Percentiles rank a stretch among this genome's conserved stretches.
Conservation (phyloP, 2,888 invertebrate genomes). For the Drosophila phalerata region DNA sequence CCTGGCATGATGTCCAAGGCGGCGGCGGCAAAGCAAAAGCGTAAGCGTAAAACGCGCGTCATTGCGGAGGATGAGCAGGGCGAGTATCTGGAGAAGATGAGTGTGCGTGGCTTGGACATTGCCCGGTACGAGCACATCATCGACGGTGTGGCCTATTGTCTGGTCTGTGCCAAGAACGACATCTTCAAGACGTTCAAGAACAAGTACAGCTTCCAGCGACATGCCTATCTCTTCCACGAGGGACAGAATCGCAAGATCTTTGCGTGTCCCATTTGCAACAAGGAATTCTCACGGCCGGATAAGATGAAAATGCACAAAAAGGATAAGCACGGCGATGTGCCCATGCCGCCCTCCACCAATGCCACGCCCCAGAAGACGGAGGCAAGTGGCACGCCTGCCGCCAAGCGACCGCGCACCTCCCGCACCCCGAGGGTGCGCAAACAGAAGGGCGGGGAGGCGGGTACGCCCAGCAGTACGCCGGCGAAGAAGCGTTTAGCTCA, state of each 20-base stretch:
- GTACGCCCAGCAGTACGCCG: slow-evolving; percentile 59
- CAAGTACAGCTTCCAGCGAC: slow-evolving; percentile 84
- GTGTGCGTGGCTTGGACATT: slow-evolving; percentile 84
- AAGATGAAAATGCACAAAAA: slow-evolving; percentile 85
- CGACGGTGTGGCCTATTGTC: slow-evolving; percentile 83
- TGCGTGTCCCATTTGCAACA: slow-evolving; percentile 84
- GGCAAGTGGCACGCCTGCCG: slow-evolving; percentile 51
- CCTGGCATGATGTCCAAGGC: slow-evolving; percentile 59
- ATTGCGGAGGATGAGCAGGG: slow-evolving; percentile 84
- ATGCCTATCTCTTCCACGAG: slow-evolving; percentile 84
- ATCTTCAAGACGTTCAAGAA: slow-evolving; percentile 84
- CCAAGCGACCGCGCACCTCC: slow-evolving; percentile 69
- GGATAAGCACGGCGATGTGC: slow-evolving; percentile 83
- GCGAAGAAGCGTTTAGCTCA: slow-evolving; percentile 81
- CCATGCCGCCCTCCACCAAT: slow-evolving; percentile 65
- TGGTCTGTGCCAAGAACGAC: slow-evolving; percentile 84
- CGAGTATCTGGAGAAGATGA: slow-evolving; percentile 85
- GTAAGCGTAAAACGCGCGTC: slow-evolving; percentile 83
- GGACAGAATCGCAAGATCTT: slow-evolving; percentile 84
- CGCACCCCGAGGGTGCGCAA: slow-evolving; percentile 79
- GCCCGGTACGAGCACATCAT: slow-evolving; percentile 84
- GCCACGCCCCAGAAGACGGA: slow-evolving; percentile 64
- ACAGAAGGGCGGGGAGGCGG: slow-evolving; percentile 54
- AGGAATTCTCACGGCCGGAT: slow-evolving; percentile 84
- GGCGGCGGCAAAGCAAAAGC: slow-evolving; percentile 81